Evolutionary conservation across 2,113 vertebrate species (phyloP).

Genomic region (Ancistrus triradiatus): DNA sequence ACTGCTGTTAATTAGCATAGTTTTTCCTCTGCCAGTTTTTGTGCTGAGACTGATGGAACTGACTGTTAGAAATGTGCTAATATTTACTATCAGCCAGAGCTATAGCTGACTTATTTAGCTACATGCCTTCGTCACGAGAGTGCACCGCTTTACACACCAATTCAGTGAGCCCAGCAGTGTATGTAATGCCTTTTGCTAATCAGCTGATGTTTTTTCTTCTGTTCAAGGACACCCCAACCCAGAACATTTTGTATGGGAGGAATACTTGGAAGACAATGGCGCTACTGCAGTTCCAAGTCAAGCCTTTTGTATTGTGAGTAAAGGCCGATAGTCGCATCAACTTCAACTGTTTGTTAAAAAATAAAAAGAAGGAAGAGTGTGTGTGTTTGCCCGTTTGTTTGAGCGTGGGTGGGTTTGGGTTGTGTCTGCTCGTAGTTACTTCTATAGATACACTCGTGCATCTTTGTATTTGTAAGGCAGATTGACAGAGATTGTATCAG

Average conservation of each 20-base stretch:
- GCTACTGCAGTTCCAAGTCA: slow-evolving; percentile 71
- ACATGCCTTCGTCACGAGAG: neutral
- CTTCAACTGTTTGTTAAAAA: neutral
- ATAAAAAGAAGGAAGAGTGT: neutral
- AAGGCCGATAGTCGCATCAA: neutral
- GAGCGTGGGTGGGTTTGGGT: neutral
- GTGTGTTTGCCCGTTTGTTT: neutral
- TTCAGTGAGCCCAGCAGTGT: neutral
- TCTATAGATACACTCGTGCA: neutral
- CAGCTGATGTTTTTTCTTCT: slow-evolving; percentile 37
- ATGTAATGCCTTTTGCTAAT: slow-evolving; percentile 21
- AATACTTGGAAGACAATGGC: slow-evolving; percentile 77
- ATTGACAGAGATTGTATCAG: neutral
- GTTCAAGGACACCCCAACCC: slow-evolving; percentile 72
- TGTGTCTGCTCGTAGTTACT: no score
- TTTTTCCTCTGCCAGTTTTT: no score
- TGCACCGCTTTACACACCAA: neutral
- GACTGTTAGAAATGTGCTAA: neutral
- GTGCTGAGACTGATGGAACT: no score
- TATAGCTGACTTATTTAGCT: neutral
- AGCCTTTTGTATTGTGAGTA: slow-evolving; percentile 76
- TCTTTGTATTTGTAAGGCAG: neutral
- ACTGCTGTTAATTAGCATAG: no score
- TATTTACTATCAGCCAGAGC: neutral
- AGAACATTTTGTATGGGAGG: slow-evolving; percentile 78